phyloP scores from a whole-genome alignment of 2,888 invertebrate species.

The Leptinotarsa tumamoca region DNA sequence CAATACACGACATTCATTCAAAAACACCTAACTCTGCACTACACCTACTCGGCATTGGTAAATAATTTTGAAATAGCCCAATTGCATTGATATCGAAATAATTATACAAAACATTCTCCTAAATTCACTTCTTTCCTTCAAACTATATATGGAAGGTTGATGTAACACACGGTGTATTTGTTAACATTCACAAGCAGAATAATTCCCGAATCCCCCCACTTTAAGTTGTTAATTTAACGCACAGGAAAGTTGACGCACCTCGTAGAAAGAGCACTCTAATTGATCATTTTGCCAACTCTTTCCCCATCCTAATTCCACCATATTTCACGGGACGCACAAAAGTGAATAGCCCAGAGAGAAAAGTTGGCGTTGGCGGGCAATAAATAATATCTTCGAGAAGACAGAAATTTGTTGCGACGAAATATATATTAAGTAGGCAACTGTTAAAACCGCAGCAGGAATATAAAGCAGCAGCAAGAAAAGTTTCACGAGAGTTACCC shows the following conservation, averaged over 20 bases:
- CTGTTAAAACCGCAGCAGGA: constrained; percentile 51
- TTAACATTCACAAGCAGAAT: background rate
- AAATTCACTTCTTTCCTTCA: too few species aligned
- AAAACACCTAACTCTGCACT: too few species aligned
- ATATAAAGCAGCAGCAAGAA: constrained; percentile 50
- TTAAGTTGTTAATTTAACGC: background rate
- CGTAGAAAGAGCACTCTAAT: constrained; percentile 22
- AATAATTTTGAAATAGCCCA: too few species aligned
- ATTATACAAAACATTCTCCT: too few species aligned
- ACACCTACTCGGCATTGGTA: too few species aligned
- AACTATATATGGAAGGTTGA: too few species aligned
- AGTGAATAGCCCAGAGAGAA: constrained; percentile 27
- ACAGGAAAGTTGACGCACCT: background rate
- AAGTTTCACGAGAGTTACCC: constrained; percentile 47
- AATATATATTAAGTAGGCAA: constrained; percentile 52
- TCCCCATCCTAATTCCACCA: constrained; percentile 31
- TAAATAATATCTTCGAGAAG: constrained; percentile 46
- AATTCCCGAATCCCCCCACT: background rate
- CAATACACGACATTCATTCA: too few species aligned
- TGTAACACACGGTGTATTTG: too few species aligned
- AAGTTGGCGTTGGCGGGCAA: constrained; percentile 27
- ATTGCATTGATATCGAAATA: too few species aligned
- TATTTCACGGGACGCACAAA: constrained; percentile 30
- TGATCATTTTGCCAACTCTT: constrained; percentile 37
- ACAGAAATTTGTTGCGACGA: constrained; percentile 48